phyloP scores from a whole-genome alignment of 2,113 vertebrate genomes.

The Oryzias celebensis region DNA sequence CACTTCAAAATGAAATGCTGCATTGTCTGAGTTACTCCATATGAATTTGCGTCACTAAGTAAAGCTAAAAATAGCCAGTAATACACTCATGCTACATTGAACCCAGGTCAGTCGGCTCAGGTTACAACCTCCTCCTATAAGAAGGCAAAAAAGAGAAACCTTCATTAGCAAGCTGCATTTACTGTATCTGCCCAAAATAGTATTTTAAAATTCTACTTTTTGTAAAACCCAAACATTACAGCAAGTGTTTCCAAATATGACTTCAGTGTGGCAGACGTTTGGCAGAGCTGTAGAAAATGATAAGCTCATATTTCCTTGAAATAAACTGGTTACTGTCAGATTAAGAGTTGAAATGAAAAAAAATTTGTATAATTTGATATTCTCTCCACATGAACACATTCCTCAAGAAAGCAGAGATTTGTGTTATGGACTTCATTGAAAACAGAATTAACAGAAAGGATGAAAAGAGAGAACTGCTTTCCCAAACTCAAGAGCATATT shows the following conservation, averaged over 20 bases:
- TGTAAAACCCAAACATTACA: conserved; percentile 27
- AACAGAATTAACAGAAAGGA: conserved; percentile 53
- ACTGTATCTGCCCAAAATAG: conserved; percentile 27
- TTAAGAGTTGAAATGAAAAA: conserved; percentile 8
- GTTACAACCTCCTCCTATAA: conserved; percentile 25
- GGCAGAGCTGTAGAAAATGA: conserved; percentile 48
- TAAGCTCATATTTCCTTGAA: conserved; percentile 24
- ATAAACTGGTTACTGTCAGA: conserved; percentile 29
- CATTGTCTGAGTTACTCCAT: neutral
- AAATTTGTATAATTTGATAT: conserved; percentile 45
- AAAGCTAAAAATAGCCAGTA: conserved; percentile 41
- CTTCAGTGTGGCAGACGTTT: conserved; percentile 21
- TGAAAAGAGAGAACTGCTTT: conserved; percentile 48
- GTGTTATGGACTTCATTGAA: conserved; percentile 37
- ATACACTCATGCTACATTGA: conserved; percentile 34
- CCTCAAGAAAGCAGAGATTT: conserved; percentile 33
- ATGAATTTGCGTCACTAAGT: conserved; percentile 22
- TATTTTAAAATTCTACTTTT: conserved; percentile 10
- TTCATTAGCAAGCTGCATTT: conserved; percentile 13
- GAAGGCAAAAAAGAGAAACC: conserved; percentile 35
- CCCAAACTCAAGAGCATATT: conserved; percentile 14
- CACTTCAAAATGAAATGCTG: neutral
- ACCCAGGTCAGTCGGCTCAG: conserved; percentile 52
- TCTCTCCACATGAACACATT: conserved; percentile 41
- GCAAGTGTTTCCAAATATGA: conserved; percentile 23